A percentile compares a stretch with the other conserved stretches of the same genome.
These are phyloP conservation scores for Perithous albicinctus DNA, from an alignment of 2,888 invertebrate species.

Conservation along the genomic window DNA sequence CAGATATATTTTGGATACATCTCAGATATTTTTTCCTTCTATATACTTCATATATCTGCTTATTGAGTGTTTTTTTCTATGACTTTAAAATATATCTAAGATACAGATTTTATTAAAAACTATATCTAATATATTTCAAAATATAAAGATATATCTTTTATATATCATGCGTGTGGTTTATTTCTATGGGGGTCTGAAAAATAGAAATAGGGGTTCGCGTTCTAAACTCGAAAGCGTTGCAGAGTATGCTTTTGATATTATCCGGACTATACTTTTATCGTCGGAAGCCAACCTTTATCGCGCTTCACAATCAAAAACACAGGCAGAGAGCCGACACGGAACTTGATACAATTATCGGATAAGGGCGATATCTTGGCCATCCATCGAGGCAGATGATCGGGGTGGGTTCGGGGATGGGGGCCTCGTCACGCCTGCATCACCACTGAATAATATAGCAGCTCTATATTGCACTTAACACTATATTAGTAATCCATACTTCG, in stretches of 20 bases:
- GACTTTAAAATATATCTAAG: too few relatives aligned
- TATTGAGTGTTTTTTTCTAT: too few relatives aligned
- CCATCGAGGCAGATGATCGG: conserved; percentile 50
- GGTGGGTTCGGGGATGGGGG: conserved; percentile 23
- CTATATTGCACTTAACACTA: neutral
- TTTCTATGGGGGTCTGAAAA: neutral
- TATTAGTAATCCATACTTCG: neutral
- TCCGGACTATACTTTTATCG: conserved; percentile 11
- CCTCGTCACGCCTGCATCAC: conserved; percentile 40
- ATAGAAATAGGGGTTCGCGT: neutral
- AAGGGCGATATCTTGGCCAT: conserved; percentile 41
- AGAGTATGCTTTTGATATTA: conserved; percentile 5
- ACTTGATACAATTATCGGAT: conserved; percentile 42
- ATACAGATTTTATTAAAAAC: too few relatives aligned
- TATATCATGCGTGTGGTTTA: too few relatives aligned
- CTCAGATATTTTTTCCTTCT: too few relatives aligned
- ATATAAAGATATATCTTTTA: too few relatives aligned
- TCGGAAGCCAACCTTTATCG: conserved; percentile 36
- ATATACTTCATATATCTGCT: too few relatives aligned
- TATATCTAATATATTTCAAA: too few relatives aligned
- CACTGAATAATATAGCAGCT: neutral
- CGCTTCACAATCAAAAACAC: conserved; percentile 17
- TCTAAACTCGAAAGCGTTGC: neutral
- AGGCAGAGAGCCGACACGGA: neutral
- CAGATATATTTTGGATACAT: too few relatives aligned